phyloP scores from a whole-genome alignment of 1,140 invertebrate genomes.

The Proctacanthus coquilletti region DNA sequence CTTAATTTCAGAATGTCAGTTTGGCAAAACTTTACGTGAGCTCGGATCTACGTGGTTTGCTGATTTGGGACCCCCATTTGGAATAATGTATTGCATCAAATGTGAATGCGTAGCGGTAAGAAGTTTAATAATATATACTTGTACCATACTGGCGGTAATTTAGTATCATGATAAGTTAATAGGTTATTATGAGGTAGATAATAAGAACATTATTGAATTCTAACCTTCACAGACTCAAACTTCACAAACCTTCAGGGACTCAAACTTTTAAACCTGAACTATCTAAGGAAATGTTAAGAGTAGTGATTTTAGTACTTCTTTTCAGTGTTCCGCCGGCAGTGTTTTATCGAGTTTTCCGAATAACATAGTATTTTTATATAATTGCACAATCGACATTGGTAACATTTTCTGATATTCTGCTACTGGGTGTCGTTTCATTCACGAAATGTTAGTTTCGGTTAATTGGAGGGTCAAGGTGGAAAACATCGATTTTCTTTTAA shows the following conservation, averaged over 20 bases:
- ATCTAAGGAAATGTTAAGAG: no score
- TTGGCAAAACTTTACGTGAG: slow-evolving; percentile 71
- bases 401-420: no score
- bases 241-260: background rate
- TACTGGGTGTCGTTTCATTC: no score
- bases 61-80: slow-evolving; percentile 77
- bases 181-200: background rate
- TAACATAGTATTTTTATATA: no score
- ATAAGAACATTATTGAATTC: background rate
- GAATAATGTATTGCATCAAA: slow-evolving; percentile 83
- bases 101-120: slow-evolving; percentile 85
- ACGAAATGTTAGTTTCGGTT: no score
- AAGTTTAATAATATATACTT: slow-evolving; percentile 19
- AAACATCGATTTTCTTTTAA: no score
- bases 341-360: no score
- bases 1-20: slow-evolving; percentile 71
- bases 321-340: no score
- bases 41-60: slow-evolving; percentile 78
- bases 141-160: background rate
- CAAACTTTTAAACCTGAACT: no score
- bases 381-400: no score
- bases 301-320: no score
- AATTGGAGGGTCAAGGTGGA: no score
- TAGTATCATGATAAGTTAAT: background rate
- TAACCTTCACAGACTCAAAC: background rate